Conservation (phyloP, 1,140 invertebrate genomes). For the Drosophila pseudoananassae region DNA sequence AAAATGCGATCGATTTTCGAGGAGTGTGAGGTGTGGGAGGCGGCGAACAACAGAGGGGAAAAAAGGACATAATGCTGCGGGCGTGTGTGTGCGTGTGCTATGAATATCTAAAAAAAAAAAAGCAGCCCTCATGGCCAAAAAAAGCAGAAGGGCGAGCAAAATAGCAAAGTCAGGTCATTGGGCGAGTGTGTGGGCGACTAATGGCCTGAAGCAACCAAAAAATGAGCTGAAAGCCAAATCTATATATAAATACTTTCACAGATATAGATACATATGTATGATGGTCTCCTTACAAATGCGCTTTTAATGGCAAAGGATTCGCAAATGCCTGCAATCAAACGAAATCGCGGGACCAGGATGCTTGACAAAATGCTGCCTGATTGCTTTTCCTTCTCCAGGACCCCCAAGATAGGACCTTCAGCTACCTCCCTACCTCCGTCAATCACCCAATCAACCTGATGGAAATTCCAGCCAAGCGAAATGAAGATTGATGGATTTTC, state of each 20-base stretch:
- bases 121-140: constrained; percentile 45
- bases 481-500: constrained; percentile 74
- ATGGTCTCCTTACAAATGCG: constrained; percentile 49
- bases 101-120: constrained; percentile 69
- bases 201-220: constrained; percentile 41
- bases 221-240: constrained; percentile 46
- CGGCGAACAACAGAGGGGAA: constrained; percentile 28
- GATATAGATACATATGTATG: constrained; percentile 9
- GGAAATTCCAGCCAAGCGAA: constrained; percentile 49
- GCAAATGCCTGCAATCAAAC: constrained; percentile 30
- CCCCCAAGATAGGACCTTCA: neutral
- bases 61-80: constrained; percentile 68
- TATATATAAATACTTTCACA: constrained; percentile 52
- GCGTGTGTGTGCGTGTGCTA: constrained; percentile 50
- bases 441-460: constrained; percentile 2
- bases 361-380: constrained; percentile 59
- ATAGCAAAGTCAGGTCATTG: constrained; percentile 60
- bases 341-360: constrained; percentile 21
- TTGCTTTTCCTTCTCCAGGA: constrained; percentile 26
- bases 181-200: constrained; percentile 41
- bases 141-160: constrained; percentile 29
- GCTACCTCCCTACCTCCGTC: neutral
- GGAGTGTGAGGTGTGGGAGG: constrained; percentile 13
- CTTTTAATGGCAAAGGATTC: constrained; percentile 69
- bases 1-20: constrained; percentile 82